phyloP scores from a whole-genome alignment of 2,113 vertebrate species.

The Helogale parvula region DNA sequence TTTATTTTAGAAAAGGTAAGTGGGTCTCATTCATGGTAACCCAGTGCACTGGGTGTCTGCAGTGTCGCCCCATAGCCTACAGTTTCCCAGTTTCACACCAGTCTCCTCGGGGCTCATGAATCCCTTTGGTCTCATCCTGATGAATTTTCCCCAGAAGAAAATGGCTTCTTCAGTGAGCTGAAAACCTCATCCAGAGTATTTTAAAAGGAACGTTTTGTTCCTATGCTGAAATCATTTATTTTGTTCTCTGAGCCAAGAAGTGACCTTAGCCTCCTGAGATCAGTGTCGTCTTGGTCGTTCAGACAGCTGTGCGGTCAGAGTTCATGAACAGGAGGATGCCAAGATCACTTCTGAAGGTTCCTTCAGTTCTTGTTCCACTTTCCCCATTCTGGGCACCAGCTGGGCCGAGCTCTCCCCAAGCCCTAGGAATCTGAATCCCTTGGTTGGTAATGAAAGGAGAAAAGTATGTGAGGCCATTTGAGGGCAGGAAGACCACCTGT shows the following conservation, averaged over 20 bases:
- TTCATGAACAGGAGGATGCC: background rate
- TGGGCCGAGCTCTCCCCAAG: background rate
- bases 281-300: background rate
- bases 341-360: background rate
- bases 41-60: background rate
- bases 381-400: background rate
- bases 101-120: background rate
- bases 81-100: background rate
- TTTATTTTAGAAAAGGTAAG: slow-evolving; percentile 74
- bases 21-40: background rate
- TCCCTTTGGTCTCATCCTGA: background rate
- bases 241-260: background rate
- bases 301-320: background rate
- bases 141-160: background rate
- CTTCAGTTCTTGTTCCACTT: background rate
- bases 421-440: background rate
- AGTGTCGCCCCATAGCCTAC: background rate
- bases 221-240: background rate
- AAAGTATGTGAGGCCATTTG: background rate
- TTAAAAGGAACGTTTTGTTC: background rate
- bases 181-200: background rate
- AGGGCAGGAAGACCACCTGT: background rate
- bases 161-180: background rate
- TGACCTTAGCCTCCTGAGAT: background rate
- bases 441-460: background rate